Conservation (phyloP, 2,888 invertebrate genomes). For the Brenthis ino region DNA sequence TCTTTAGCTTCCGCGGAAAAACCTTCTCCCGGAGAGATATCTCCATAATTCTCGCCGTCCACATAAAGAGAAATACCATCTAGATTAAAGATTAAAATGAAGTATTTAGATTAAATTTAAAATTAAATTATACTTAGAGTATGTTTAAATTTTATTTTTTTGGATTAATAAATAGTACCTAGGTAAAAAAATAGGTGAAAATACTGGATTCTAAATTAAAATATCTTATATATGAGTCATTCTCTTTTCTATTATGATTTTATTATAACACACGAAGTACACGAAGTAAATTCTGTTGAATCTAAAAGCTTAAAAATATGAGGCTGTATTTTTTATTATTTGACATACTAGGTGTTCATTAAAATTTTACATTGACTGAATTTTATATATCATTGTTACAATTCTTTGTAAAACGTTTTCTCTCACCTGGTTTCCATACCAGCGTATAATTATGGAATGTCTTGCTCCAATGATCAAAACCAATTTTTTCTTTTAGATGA, state of each 20-base stretch:
- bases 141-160: not conserved
- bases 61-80: conserved; percentile 61
- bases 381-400: not conserved
- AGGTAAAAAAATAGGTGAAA: too few relatives aligned
- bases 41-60: conserved; percentile 82
- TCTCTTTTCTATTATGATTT: too few relatives aligned
- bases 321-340: too few relatives aligned
- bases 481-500: conserved; percentile 58
- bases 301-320: too few relatives aligned
- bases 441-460: conserved; percentile 87
- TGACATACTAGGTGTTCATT: too few relatives aligned
- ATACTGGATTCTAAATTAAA: too few relatives aligned
- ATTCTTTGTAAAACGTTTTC: not conserved
- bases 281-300: too few relatives aligned
- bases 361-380: not conserved
- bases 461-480: conserved; percentile 76
- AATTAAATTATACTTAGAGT: too few relatives aligned
- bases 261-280: too few relatives aligned
- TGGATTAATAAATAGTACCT: too few relatives aligned
- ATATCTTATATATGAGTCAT: too few relatives aligned
- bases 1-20: conserved; percentile 58
- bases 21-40: conserved; percentile 60
- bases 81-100: conserved; percentile 42
- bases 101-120: not conserved
- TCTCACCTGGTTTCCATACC: conserved; percentile 84